A percentile compares a stretch with the other conserved stretches of the same genome.
Conservation (phyloP, 2,888 invertebrate genomes). For the Microdon myrmicae region DNA sequence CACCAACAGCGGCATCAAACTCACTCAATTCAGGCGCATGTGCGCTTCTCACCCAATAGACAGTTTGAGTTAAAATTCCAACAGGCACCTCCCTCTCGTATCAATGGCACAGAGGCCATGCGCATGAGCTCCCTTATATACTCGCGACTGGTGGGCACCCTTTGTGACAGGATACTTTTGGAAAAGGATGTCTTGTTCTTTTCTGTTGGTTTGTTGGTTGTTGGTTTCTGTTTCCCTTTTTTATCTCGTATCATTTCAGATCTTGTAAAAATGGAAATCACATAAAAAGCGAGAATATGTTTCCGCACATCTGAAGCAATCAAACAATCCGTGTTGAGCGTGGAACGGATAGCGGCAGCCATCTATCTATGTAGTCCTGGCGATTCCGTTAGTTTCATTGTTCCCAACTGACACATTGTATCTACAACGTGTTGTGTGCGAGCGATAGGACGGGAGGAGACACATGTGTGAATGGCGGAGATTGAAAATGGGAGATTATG, state of each 20-base stretch:
- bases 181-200: too few relatives aligned
- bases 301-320: constrained; percentile 29
- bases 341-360: constrained; percentile 22
- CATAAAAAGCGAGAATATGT: constrained; percentile 12
- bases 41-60: background rate
- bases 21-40: constrained; percentile 27
- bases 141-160: too few relatives aligned
- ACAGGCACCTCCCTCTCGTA: constrained; percentile 23
- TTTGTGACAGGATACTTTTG: background rate
- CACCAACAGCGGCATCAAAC: background rate
- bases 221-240: too few relatives aligned
- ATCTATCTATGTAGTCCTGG: constrained; percentile 14
- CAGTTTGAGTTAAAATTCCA: constrained; percentile 12
- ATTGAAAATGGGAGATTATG: constrained; percentile 36
- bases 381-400: constrained; percentile 10
- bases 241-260: too few relatives aligned
- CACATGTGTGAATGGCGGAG: too few relatives aligned
- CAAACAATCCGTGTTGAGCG: constrained; percentile 22
- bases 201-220: too few relatives aligned
- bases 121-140: constrained; percentile 16
- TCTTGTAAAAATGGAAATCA: background rate
- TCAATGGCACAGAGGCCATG: too few relatives aligned
- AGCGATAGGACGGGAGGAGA: background rate
- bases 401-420: constrained; percentile 11
- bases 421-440: constrained; percentile 21